Conservation (phyloP, 2,113 vertebrate genomes). For the Corapipo altera region DNA sequence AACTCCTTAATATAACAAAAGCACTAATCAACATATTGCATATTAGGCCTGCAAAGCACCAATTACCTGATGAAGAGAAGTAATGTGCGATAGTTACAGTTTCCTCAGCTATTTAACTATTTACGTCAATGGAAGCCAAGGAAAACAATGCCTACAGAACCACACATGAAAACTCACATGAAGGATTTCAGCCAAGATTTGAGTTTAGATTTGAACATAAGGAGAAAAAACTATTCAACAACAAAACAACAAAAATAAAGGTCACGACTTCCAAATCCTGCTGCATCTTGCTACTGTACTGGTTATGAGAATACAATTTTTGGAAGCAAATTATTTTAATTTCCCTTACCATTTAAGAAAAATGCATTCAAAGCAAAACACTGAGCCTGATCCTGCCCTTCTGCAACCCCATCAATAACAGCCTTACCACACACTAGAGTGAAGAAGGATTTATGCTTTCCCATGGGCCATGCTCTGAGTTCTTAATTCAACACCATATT, state of each 20-base stretch:
- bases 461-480: background rate
- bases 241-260: background rate
- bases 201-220: background rate
- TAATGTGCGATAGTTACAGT: background rate
- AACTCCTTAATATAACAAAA: conserved; percentile 35
- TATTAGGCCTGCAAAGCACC: background rate
- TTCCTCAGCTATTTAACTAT: conserved; percentile 9
- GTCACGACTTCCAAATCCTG: background rate
- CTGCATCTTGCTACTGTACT: background rate
- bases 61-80: conserved; percentile 13
- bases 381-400: background rate
- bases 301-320: background rate
- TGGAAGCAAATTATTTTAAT: background rate
- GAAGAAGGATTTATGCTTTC: conserved; percentile 2
- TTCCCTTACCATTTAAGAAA: background rate
- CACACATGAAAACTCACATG: background rate
- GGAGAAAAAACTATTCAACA: background rate
- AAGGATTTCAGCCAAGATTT: background rate
- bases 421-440: background rate
- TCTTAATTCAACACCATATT: conserved; percentile 15
- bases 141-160: background rate
- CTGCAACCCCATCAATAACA: background rate
- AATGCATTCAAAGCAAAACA: background rate
- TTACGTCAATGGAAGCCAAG: background rate
- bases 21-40: conserved; percentile 14